Evolutionary conservation across 2,888 invertebrate genomes (phyloP).

Genomic region (Allygus modestus): DNA sequence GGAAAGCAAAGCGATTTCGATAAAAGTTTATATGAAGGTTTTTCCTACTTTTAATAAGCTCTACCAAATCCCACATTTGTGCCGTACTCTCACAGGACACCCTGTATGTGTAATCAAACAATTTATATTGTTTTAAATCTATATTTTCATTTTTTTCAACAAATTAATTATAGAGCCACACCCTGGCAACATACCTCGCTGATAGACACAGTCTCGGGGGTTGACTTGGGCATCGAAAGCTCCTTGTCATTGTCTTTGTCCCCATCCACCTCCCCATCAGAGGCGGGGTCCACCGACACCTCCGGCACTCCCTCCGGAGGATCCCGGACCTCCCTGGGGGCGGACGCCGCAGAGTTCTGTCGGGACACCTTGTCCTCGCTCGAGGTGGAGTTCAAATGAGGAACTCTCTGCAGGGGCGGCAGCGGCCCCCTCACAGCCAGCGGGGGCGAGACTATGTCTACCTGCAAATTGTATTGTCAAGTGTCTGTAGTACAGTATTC

Average conservation of each 20-base stretch:
- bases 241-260: not conserved
- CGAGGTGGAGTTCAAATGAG: constrained; percentile 40
- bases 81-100: too few relatives aligned
- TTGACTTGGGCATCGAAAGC: not conserved
- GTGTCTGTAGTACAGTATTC: too few relatives aligned
- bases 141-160: too few relatives aligned
- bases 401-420: constrained; percentile 60
- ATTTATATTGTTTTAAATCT: too few relatives aligned
- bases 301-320: not conserved
- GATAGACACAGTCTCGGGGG: constrained; percentile 41
- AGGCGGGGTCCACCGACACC: not conserved
- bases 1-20: too few relatives aligned
- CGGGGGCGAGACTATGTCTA: constrained; percentile 48
- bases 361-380: constrained; percentile 30
- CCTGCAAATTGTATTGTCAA: too few relatives aligned
- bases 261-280: not conserved
- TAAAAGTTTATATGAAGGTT: too few relatives aligned
- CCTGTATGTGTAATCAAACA: too few relatives aligned
- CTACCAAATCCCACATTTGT: too few relatives aligned
- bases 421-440: constrained; percentile 50
- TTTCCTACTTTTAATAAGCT: too few relatives aligned
- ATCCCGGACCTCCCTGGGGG: too few relatives aligned
- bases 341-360: not conserved
- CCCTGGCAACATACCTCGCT: constrained; percentile 7
- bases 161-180: too few relatives aligned